Evolutionary conservation across 2,888 invertebrate species (phyloP).

Genomic region (Aphodius sticticus): DNA sequence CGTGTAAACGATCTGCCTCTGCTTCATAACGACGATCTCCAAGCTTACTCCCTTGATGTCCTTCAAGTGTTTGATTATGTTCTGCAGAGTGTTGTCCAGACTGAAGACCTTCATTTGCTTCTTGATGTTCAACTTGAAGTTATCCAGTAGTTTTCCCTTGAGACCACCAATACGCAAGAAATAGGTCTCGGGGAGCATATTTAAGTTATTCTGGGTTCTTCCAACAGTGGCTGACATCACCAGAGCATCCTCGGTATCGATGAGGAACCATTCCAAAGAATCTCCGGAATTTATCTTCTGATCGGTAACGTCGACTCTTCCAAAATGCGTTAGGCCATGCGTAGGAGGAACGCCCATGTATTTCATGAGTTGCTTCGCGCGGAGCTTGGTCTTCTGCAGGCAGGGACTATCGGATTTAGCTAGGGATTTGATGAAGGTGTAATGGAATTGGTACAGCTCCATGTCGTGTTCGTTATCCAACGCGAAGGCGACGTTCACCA

Average conservation of each 20-base stretch:
- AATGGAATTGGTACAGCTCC: conserved; percentile 61
- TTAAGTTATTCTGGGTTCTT: conserved; percentile 41
- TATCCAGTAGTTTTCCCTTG: conserved; percentile 37
- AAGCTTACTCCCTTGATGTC: neutral
- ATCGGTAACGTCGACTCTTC: conserved; percentile 58
- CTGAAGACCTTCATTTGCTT: conserved; percentile 37
- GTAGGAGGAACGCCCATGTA: conserved; percentile 51
- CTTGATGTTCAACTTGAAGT: conserved; percentile 33
- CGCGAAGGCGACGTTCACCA: conserved; percentile 58
- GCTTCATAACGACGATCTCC: neutral
- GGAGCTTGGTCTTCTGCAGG: conserved; percentile 49
- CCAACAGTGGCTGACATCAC: conserved; percentile 22
- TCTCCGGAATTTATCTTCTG: conserved; percentile 58
- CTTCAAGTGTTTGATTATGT: neutral
- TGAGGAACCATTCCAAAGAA: conserved; percentile 18
- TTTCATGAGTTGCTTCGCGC: conserved; percentile 54
- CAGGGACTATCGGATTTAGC: conserved; percentile 59
- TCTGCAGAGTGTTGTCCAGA: conserved; percentile 30
- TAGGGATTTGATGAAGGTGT: conserved; percentile 59
- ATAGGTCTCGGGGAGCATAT: conserved; percentile 33
- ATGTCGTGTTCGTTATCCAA: conserved; percentile 60
- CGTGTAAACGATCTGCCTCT: neutral
- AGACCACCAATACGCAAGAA: conserved; percentile 44
- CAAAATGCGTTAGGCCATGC: conserved; percentile 50
- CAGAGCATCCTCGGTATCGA: conserved; percentile 32